A percentile compares a stretch with the other conserved stretches of the same genome.
These are phyloP conservation scores for Drosophila equinoxialis DNA, from an alignment of 1,140 invertebrate genomes.

Conservation along the genomic window DNA sequence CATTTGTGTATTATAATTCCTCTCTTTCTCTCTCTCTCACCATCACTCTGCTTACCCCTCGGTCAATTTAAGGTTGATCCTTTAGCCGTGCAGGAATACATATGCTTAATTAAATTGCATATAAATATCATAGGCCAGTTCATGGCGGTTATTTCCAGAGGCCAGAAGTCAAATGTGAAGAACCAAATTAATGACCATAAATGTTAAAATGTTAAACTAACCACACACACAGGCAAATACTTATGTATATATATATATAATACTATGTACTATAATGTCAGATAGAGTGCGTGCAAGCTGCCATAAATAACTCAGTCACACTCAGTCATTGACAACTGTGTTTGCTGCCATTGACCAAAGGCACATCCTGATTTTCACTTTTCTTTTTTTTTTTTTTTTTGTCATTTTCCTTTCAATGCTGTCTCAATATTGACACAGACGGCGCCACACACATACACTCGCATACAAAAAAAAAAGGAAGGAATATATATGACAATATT, in stretches of 20 bases:
- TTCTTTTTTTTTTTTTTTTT: constrained; percentile 27
- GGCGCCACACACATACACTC: constrained; percentile 29
- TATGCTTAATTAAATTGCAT: constrained; percentile 61
- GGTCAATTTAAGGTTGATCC: background rate
- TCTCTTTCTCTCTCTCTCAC: background rate
- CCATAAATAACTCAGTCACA: constrained; percentile 18
- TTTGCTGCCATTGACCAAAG: constrained; percentile 53
- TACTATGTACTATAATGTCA: background rate
- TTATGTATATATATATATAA: background rate
- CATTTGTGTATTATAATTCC: constrained; percentile 59
- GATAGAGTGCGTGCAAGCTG: background rate
- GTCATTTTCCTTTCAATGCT: constrained; percentile 71
- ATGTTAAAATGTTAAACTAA: constrained; percentile 55
- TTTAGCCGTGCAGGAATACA: constrained; percentile 16
- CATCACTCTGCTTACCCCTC: constrained; percentile 4
- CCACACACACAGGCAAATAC: constrained; percentile 48
- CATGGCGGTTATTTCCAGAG: background rate
- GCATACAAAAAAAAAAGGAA: constrained; percentile 2
- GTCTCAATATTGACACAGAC: constrained; percentile 72
- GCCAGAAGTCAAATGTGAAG: constrained; percentile 40
- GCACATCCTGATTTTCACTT: constrained; percentile 59
- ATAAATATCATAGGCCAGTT: constrained; percentile 14
- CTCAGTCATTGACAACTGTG: constrained; percentile 43
- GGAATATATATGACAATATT: constrained; percentile 77
- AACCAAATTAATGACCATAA: constrained; percentile 40